Percentiles rank a stretch among this genome's conserved stretches.
Conservation (phyloP, 2,888 invertebrate species). For the Leucania comma region DNA sequence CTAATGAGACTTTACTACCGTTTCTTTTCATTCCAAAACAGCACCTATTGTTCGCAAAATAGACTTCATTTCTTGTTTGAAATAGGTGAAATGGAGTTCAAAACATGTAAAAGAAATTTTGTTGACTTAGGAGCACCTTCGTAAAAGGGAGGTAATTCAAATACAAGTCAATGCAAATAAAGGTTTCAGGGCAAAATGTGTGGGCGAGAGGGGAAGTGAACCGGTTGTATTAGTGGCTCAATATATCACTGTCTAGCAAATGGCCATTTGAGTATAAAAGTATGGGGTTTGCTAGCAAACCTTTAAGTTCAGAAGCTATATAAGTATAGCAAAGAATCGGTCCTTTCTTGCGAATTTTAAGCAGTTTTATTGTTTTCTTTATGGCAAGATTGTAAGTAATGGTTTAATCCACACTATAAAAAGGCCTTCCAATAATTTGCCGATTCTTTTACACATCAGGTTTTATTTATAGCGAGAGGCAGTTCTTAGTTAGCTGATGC, state of each 20-base stretch:
- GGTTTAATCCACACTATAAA: not conserved
- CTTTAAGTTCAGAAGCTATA: not conserved
- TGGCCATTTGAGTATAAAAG: slow-evolving; percentile 17
- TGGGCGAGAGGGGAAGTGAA: slow-evolving; percentile 19
- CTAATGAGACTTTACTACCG: slow-evolving; percentile 30
- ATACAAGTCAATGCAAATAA: slow-evolving; percentile 55
- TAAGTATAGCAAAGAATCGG: not conserved
- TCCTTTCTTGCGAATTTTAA: slow-evolving; percentile 16
- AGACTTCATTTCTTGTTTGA: slow-evolving; percentile 15
- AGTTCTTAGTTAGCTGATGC: not conserved
- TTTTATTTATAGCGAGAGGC: not conserved
- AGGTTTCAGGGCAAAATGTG: slow-evolving; percentile 35
- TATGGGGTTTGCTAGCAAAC: not conserved
- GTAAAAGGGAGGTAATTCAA: slow-evolving; percentile 54
- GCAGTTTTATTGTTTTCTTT: slow-evolving; percentile 30
- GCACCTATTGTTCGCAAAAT: not conserved
- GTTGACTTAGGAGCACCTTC: slow-evolving; percentile 62
- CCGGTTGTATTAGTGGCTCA: slow-evolving; percentile 7
- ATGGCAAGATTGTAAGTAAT: slow-evolving; percentile 11
- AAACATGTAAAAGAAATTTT: slow-evolving; percentile 45
- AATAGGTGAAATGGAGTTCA: slow-evolving; percentile 17
- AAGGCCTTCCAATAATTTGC: not conserved
- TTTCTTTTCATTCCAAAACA: not conserved
- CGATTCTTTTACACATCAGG: too few species aligned
- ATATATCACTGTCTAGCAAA: slow-evolving; percentile 39